Evolutionary conservation across 2,888 invertebrate species (phyloP), one percentile per base, ranked within the genome.

Genomic region (Zygothrica quintamaculata): DNA sequence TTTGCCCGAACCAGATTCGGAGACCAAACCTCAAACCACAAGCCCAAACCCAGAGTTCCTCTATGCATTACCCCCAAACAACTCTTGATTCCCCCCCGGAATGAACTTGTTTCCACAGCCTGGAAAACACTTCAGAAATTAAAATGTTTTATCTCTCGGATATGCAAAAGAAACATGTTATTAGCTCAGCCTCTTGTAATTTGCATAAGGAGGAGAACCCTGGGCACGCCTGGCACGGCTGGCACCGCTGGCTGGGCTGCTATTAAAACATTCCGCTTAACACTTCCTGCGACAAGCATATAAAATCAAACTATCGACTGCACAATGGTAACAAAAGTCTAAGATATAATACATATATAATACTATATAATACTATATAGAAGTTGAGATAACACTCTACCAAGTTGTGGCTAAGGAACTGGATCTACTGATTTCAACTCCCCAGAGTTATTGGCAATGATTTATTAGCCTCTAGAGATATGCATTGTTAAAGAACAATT

Each of bases 221-320:
- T 68, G 72, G 44, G 57, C 57, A 60, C 68, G 42, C 13, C 39
- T 40, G 46, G n/a, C n/a, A n/a, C n/a, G n/a, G n/a, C n/a, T n/a
- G n/a, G n/a, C n/a, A n/a, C n/a, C n/a, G n/a, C n/a, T n/a, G 44
- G 40, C 4, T 65, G 52, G n/a, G 43, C 53, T 51, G 64, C 75
- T 76, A 78, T 78, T 85, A 85, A 85, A 81, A 87, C 87, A 84
- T 87, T 87, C 80, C 84, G 77, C 74, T 85, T 87, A 84, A 85
- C 84, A 84, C 87, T 84, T 84, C 85, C 84, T 85, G 84, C 75
- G 86, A 85, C 85, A 87, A 66, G 33, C 65, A 39, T 52, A n/a
- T 44, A 16, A 37, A 60, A 47, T 66, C 53, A 46, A 25, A 47
- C 48, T 18, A 55, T 61, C 56, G 44, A 57, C 25, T 36, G 44